Percentiles rank a stretch among this genome's conserved stretches.
Conservation (phyloP, 2,888 invertebrate genomes). For the Torymus tubicola region DNA sequence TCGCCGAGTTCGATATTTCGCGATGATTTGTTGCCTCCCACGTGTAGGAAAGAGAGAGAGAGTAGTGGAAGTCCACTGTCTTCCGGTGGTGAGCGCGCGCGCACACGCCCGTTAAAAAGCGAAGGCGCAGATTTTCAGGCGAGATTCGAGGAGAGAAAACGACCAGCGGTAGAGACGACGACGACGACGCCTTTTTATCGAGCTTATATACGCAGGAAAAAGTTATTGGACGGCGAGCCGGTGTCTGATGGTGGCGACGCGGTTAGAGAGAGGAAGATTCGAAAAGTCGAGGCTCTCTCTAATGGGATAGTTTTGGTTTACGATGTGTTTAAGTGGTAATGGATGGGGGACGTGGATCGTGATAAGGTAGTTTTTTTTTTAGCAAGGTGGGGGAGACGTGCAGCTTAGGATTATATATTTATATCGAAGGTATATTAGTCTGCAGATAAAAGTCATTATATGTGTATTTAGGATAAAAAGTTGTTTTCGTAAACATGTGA, state of each 20-base stretch:
- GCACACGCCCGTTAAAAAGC: background rate
- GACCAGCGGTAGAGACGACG: no score
- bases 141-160: conserved; percentile 10
- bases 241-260: background rate
- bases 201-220: background rate
- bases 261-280: background rate
- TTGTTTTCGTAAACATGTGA: no score
- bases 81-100: background rate
- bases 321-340: no score
- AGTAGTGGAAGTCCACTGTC: background rate
- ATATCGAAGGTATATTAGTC: no score
- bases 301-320: no score
- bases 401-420: no score
- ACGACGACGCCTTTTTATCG: background rate
- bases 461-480: no score
- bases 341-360: no score
- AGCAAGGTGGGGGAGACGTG: no score
- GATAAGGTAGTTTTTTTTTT: no score
- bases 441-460: no score
- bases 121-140: conserved; percentile 1
- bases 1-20: conserved; percentile 22
- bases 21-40: conserved; percentile 43
- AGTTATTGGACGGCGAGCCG: background rate
- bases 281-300: background rate
- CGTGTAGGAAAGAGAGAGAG: no score